Base-by-base conservation (phyloP, 2,888 invertebrate genomes). In the Tupiocoris notatus region DNA sequence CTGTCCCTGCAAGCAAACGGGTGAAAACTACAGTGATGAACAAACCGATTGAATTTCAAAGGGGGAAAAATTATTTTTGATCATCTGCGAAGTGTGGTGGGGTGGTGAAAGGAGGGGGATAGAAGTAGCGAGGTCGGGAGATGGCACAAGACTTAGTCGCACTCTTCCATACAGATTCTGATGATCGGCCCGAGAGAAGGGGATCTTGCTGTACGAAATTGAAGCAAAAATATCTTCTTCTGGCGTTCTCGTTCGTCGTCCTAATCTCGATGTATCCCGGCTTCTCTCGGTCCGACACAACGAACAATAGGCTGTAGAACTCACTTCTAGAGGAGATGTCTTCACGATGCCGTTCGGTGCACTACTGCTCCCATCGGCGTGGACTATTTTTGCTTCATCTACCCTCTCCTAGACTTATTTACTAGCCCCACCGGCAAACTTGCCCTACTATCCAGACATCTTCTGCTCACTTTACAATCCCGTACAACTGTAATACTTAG, bases 301-400 rank as follows among this genome's bases (percentile, higher is more conserved):
- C 39, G 39, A 39, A n/a, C n/a, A n/a, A n/a, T n/a, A n/a, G n/a
- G n/a, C n/a, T n/a, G n/a, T n/a, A 39, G 39, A 39, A 70, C 73
- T 73, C 73, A 73, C 73, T 73, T 73, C 73, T 62, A 73, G 73
- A 73, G 73, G 73, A 73, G 73, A 73, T 73, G 61, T 73, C 62
- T 21, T 62, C 73, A 23, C 63, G 58, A 61, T 62, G 63, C 73
- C 23, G 73, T 62, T 73, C 73, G 63, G 73, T 62, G 73, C 73
- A 61, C 73, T 63, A 73, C 73, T 73, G 73, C 61, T 39, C 39
- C 39, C 12, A 39, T 12, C 12, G 39, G 12, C 12, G 39, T 7
- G 12, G 39, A 39, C 39, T 39, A 39, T 39, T 39, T 39, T 39
- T 39, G 39, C 12, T 39, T 39, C 39, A 7, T 39, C 39, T n/a